Percentiles rank a stretch among this genome's conserved stretches.
These are phyloP conservation scores for Syndactyla subalaris DNA, from an alignment of 2,797 vertebrate genomes.

Conservation along the genomic window DNA sequence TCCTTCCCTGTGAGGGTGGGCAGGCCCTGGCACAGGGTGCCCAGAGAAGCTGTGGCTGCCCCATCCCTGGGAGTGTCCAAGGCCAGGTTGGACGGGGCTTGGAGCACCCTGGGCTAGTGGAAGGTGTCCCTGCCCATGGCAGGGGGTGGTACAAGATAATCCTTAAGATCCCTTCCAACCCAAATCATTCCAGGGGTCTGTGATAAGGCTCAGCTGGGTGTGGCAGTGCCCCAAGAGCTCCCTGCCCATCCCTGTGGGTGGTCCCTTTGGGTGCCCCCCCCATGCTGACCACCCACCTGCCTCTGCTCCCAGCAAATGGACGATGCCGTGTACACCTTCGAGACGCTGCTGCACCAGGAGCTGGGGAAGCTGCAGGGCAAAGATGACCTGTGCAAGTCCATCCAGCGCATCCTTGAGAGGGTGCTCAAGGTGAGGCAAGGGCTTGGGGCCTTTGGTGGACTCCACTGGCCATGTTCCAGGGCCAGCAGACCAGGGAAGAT, in stretches of 20 bases:
- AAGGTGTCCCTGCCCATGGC: neutral
- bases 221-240: neutral
- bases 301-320: conserved; percentile 90
- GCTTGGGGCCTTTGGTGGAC: neutral
- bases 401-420: conserved; percentile 92
- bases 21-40: neutral
- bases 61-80: neutral
- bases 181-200: neutral
- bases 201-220: neutral
- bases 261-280: neutral
- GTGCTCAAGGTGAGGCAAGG: conserved; percentile 89
- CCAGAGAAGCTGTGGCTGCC: neutral
- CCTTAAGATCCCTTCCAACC: neutral
- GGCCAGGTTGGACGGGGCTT: accelerated
- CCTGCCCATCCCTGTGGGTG: neutral
- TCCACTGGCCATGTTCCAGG: neutral
- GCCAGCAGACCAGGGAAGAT: neutral
- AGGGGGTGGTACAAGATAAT: too few species aligned
- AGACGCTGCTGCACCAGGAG: conserved; percentile 93
- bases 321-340: conserved; percentile 91
- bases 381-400: conserved; percentile 87
- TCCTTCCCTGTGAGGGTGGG: accelerated
- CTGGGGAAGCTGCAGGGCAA: conserved; percentile 81
- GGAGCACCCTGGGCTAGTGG: neutral
- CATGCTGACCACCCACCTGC: accelerated